These are phyloP conservation scores for Miniopterus natalensis DNA, from an alignment of 2,113 vertebrate genomes.

Conservation along the genomic window DNA sequence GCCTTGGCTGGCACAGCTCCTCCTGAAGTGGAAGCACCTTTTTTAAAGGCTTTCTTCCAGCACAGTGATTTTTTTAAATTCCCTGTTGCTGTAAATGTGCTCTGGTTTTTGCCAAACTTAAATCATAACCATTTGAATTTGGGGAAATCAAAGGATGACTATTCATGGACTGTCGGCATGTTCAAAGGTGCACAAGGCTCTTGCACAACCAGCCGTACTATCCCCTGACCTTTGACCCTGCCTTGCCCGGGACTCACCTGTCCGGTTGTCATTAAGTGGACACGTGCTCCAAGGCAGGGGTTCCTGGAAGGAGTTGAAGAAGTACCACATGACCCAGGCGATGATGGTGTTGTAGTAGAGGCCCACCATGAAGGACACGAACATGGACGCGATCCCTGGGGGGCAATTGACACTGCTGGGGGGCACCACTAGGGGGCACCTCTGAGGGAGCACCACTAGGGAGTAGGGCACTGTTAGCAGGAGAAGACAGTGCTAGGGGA, in stretches of 20 bases:
- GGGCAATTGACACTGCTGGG: not conserved
- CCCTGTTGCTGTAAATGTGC: no score
- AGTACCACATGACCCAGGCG: constrained; percentile 98
- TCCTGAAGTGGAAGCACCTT: not conserved
- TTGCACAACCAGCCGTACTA: rapidly evolving
- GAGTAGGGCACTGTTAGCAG: no score
- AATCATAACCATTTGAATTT: rapidly evolving
- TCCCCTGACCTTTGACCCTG: rapidly evolving
- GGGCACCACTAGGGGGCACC: rapidly evolving
- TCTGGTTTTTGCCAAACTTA: not conserved
- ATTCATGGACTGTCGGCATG: rapidly evolving
- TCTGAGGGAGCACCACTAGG: rapidly evolving
- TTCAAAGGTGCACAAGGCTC: not conserved
- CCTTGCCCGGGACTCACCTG: constrained; percentile 87
- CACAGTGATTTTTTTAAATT: no score
- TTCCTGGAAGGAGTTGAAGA: constrained; percentile 98
- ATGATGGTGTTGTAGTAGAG: constrained; percentile 97
- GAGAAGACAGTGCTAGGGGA: not conserved
- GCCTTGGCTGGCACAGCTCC: not conserved
- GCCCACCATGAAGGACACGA: constrained; percentile 92
- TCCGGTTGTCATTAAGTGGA: constrained; percentile 89
- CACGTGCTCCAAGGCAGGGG: constrained; percentile 94
- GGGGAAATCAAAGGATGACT: no score
- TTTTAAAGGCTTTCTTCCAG: not conserved
- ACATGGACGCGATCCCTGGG: constrained; percentile 94